Conservation (phyloP, 2,113 vertebrate genomes). For the Eurypyga helias region DNA sequence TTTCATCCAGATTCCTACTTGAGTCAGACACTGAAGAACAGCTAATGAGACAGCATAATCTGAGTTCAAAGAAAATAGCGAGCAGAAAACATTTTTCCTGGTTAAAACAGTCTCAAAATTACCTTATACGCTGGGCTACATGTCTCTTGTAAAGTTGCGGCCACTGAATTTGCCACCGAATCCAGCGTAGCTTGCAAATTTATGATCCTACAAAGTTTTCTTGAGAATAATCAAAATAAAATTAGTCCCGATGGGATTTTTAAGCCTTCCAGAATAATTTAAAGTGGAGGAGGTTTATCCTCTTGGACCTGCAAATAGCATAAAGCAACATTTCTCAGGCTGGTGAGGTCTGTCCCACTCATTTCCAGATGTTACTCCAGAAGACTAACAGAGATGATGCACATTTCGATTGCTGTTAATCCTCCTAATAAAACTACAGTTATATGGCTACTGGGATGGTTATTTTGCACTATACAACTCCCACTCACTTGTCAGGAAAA, state of each 20-base stretch:
- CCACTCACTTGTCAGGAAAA: background rate
- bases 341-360: background rate
- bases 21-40: slow-evolving; percentile 42
- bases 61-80: slow-evolving; percentile 49
- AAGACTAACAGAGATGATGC: background rate
- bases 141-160: background rate
- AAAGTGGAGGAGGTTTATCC: background rate
- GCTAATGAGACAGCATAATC: slow-evolving; percentile 45
- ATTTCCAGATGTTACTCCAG: background rate
- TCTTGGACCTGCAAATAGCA: background rate
- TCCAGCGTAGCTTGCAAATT: background rate
- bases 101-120: slow-evolving; percentile 3
- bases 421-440: background rate
- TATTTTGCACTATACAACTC: background rate
- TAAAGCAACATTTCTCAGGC: background rate
- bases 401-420: background rate
- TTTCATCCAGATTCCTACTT: slow-evolving; percentile 54
- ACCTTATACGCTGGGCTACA: background rate
- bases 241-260: background rate
- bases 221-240: background rate
- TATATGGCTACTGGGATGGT: background rate
- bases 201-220: background rate
- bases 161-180: background rate
- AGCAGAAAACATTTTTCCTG: slow-evolving; percentile 10
- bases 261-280: background rate